Conservation (phyloP, 2,888 invertebrate species). For the Acanthosoma haemorrhoidale region DNA sequence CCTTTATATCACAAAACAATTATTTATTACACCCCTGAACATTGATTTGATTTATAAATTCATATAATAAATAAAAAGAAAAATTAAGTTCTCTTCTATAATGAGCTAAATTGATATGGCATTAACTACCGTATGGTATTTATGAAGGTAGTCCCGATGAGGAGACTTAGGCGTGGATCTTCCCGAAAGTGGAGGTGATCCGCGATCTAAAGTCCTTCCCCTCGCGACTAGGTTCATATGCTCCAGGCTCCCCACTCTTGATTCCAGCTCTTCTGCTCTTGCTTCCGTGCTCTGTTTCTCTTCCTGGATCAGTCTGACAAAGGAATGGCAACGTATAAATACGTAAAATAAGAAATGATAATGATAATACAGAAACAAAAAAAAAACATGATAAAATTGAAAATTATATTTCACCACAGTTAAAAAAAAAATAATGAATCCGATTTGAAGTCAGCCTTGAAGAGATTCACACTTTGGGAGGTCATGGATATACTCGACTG, state of each 20-base stretch:
- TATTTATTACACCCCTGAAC: too few species aligned
- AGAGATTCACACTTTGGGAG: too few species aligned
- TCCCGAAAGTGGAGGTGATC: conserved; percentile 82
- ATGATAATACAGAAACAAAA: neutral
- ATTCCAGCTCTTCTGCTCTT: conserved; percentile 94
- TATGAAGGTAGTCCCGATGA: conserved; percentile 79
- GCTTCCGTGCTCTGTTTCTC: conserved; percentile 97
- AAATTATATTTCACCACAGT: neutral
- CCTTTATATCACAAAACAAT: too few species aligned
- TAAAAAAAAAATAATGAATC: too few species aligned
- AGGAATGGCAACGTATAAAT: neutral
- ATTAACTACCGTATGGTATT: conserved; percentile 86
- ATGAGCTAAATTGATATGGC: neutral
- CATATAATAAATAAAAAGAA: too few species aligned
- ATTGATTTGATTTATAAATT: too few species aligned
- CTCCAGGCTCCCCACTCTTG: conserved; percentile 90
- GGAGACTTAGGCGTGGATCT: conserved; percentile 83
- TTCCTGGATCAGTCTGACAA: conserved; percentile 65
- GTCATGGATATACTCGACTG: too few species aligned
- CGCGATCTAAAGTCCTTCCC: conserved; percentile 63
- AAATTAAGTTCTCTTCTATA: neutral
- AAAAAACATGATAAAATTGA: neutral
- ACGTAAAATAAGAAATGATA: neutral
- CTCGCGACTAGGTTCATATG: conserved; percentile 79
- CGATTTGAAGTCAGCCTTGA: too few species aligned